phyloP scores from a whole-genome alignment of 2,113 vertebrate species.

The Climacteris rufus region DNA sequence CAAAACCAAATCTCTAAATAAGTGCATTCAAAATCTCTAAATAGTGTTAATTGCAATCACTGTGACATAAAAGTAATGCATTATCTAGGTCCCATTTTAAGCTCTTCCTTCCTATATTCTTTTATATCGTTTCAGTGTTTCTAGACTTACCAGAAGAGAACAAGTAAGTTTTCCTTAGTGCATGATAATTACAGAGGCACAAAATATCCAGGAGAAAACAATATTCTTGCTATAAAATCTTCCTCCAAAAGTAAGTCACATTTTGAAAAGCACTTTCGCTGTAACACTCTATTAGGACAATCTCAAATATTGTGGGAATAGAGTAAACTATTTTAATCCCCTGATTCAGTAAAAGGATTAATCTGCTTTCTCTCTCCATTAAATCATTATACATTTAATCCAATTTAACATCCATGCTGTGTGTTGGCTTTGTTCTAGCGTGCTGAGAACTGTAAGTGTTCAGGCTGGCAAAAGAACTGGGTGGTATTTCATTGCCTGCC shows the following conservation, averaged over 20 bases:
- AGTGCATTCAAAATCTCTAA: background rate
- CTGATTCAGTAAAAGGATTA: background rate
- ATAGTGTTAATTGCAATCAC: background rate
- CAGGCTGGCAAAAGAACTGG: background rate
- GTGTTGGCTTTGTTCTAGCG: background rate
- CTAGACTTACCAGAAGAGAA: background rate
- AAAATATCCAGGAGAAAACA: background rate
- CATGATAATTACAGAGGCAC: background rate
- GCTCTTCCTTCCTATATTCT: background rate
- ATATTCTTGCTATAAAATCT: background rate
- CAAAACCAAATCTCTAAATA: background rate
- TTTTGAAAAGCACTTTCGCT: background rate
- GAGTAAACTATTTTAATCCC: background rate
- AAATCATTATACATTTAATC: background rate
- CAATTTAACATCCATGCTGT: background rate
- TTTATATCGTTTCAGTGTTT: background rate
- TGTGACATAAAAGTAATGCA: background rate
- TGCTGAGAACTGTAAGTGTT: background rate
- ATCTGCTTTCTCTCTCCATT: background rate
- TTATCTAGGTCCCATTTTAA: background rate
- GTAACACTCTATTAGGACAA: background rate
- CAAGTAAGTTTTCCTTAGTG: background rate
- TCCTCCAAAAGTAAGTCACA: background rate
- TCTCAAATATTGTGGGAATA: background rate
- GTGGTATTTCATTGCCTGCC: background rate